Percentiles rank a stretch among this genome's conserved stretches.
Evolutionary conservation across 2,888 invertebrate genomes (phyloP).

Genomic region (Oegoconia quadripuncta): DNA sequence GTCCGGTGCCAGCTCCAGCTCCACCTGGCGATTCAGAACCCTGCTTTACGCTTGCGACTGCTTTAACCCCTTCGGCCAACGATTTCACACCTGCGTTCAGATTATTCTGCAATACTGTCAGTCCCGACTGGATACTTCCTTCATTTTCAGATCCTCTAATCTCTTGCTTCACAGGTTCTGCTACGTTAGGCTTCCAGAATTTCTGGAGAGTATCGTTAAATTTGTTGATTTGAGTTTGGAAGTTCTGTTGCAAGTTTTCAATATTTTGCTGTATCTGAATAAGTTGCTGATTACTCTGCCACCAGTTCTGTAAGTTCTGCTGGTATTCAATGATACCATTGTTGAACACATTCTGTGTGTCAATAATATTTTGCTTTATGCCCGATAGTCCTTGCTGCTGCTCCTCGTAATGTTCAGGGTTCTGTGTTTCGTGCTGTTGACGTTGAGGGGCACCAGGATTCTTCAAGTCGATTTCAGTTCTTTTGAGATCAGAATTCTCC

Average conservation of each 20-base stretch:
- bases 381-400: slow-evolving; percentile 29
- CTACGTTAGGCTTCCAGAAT: slow-evolving; percentile 31
- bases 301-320: slow-evolving; percentile 46
- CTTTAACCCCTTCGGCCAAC: slow-evolving; percentile 46
- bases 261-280: slow-evolving; percentile 44
- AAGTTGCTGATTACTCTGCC: slow-evolving; percentile 43
- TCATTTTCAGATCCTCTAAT: slow-evolving; percentile 25
- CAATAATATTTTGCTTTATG: slow-evolving; percentile 1
- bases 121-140: slow-evolving; percentile 25
- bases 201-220: slow-evolving; percentile 47
- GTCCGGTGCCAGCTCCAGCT: slow-evolving; percentile 8
- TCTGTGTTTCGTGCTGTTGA: slow-evolving; percentile 67
- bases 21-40: slow-evolving; percentile 13
- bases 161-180: slow-evolving; percentile 19
- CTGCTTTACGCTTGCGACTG: slow-evolving; percentile 36
- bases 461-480: slow-evolving; percentile 48
- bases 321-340: slow-evolving; percentile 43
- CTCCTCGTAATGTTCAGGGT: slow-evolving; percentile 45
- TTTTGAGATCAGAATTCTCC: slow-evolving; percentile 37
- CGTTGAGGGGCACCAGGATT: slow-evolving; percentile 64
- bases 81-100: slow-evolving; percentile 48
- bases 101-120: slow-evolving; percentile 40
- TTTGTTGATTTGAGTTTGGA: slow-evolving; percentile 47
- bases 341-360: slow-evolving; percentile 21
- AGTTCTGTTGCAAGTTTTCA: slow-evolving; percentile 41